These are phyloP conservation scores for Porites lobata DNA, from an alignment of 92 coral and sea anemone genomes.

Conservation along the genomic window DNA sequence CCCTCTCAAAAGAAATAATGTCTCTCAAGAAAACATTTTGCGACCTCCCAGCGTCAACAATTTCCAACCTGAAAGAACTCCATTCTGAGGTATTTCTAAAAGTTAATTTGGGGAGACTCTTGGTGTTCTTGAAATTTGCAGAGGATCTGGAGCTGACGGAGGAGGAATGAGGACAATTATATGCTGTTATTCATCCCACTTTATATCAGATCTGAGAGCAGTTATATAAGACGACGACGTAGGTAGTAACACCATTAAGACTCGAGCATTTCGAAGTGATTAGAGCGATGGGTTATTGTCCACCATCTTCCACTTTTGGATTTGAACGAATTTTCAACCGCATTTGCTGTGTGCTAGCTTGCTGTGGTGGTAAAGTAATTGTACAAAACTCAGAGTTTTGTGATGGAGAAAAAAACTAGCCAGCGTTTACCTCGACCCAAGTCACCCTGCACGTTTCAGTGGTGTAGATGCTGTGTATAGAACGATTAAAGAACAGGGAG, in stretches of 20 bases:
- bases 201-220: no score
- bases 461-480: no score
- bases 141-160: neutral
- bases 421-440: neutral
- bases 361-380: neutral
- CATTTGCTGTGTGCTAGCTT: neutral
- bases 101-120: neutral
- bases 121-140: neutral
- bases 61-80: neutral
- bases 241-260: no score
- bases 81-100: neutral
- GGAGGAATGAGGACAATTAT: neutral
- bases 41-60: neutral
- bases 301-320: no score
- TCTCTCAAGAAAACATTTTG: neutral
- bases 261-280: no score
- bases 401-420: constrained; percentile 19
- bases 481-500: no score
- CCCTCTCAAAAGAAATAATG: neutral
- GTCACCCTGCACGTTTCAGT: neutral
- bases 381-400: neutral
- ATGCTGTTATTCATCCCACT: no score
- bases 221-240: no score
- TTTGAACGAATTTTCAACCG: neutral
- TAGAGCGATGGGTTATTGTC: no score